Evolutionary conservation across 2,797 vertebrate genomes (phyloP).

Genomic region (Limosa lapponica): DNA sequence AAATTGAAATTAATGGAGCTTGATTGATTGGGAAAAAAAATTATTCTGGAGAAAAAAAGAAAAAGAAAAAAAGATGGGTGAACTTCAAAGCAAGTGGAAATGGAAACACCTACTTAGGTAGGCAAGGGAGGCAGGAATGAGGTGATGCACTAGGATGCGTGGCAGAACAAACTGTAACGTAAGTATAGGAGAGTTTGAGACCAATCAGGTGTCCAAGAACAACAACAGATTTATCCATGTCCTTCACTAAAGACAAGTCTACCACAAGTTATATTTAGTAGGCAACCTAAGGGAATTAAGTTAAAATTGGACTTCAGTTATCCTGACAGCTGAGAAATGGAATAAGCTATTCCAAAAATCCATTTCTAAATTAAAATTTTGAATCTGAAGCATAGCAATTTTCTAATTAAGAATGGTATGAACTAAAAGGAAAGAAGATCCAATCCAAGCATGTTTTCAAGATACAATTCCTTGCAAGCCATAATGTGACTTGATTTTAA

Average conservation of each 20-base stretch:
- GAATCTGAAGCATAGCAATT: neutral
- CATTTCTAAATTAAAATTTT: neutral
- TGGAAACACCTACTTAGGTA: neutral
- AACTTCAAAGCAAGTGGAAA: neutral
- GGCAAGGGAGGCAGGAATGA: neutral
- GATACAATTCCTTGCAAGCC: neutral
- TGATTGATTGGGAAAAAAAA: neutral
- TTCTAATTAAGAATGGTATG: neutral
- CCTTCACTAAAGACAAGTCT: neutral
- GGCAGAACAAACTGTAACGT: neutral
- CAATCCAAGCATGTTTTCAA: neutral
- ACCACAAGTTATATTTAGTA: neutral
- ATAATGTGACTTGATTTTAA: neutral
- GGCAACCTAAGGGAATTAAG: neutral
- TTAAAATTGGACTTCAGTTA: slow-evolving; percentile 26
- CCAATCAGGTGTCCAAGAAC: neutral
- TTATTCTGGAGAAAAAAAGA: neutral
- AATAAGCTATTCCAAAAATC: neutral
- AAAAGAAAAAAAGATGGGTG: neutral
- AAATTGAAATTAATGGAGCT: neutral
- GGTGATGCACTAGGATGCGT: neutral
- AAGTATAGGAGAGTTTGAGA: neutral
- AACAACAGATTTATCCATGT: neutral
- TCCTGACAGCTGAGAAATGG: neutral
- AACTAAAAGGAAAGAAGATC: neutral